These are phyloP conservation scores for Iselma pallidipennis DNA, from an alignment of 2,888 invertebrate species.

Conservation along the genomic window DNA sequence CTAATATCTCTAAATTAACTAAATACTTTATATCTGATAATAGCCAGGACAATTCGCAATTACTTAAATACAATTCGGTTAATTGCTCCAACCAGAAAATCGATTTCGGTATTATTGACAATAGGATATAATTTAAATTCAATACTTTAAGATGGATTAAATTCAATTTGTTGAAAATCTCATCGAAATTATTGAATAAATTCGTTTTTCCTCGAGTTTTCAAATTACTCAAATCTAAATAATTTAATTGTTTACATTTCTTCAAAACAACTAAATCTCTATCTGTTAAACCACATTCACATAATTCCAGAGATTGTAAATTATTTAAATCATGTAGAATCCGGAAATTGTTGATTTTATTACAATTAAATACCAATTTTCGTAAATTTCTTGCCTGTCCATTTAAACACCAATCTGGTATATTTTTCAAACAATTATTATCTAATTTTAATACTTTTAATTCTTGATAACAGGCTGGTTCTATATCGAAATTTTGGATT, in stretches of 20 bases:
- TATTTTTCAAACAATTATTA: conserved; percentile 13
- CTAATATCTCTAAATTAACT: conserved; percentile 7
- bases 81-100: conserved; percentile 9
- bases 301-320: conserved; percentile 9
- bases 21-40: conserved; percentile 12
- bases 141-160: conserved; percentile 7
- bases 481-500: conserved; percentile 14
- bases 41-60: conserved; percentile 15
- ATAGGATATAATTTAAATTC: conserved; percentile 10
- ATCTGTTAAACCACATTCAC: conserved; percentile 4
- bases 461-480: conserved; percentile 14
- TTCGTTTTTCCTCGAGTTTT: neutral
- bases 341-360: conserved; percentile 1
- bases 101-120: conserved; percentile 10
- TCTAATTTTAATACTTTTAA: conserved; percentile 8
- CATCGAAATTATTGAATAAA: conserved; percentile 7
- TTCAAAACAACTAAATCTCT: conserved; percentile 11
- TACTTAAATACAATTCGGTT: conserved; percentile 7
- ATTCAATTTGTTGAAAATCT: conserved; percentile 2
- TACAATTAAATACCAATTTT: conserved; percentile 10
- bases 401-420: conserved; percentile 18
- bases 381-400: conserved; percentile 1
- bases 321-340: neutral
- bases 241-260: conserved; percentile 6
- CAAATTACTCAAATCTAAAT: conserved; percentile 12